phyloP scores from a whole-genome alignment of 2,113 vertebrate species.

The Chroicocephalus ridibundus region DNA sequence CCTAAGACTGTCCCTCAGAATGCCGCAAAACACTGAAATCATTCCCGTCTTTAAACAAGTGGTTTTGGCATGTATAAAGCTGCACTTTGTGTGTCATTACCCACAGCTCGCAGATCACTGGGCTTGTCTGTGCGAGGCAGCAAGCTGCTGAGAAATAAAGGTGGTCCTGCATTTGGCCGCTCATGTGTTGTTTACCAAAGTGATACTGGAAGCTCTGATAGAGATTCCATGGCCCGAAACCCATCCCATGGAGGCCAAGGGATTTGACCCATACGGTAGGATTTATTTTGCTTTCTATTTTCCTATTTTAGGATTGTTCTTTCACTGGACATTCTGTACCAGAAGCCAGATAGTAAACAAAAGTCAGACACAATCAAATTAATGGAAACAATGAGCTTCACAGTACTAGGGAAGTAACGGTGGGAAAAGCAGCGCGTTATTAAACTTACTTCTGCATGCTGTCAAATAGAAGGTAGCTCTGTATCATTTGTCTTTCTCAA shows the following conservation, averaged over 20 bases:
- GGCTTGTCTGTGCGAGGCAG: conserved; percentile 4
- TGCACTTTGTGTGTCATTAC: conserved; percentile 6
- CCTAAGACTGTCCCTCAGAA: background rate
- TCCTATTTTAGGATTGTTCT: conserved; percentile 43
- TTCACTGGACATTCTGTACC: conserved; percentile 41
- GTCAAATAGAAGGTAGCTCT: background rate
- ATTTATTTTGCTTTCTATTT: conserved; percentile 16
- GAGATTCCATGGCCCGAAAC: background rate
- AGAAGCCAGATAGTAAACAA: conserved; percentile 27
- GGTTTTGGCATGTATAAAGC: conserved; percentile 1
- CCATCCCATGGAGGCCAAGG: background rate
- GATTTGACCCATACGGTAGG: background rate
- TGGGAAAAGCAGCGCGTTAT: background rate
- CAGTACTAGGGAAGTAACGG: background rate
- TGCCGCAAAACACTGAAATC: background rate
- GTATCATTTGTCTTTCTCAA: background rate
- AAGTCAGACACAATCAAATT: background rate
- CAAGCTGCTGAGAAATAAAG: background rate
- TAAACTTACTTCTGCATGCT: background rate
- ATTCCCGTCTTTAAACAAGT: background rate
- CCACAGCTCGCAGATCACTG: background rate
- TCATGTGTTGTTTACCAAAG: background rate
- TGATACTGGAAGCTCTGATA: background rate
- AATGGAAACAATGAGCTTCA: background rate
- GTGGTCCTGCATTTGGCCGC: background rate